Conservation (phyloP, 2,797 vertebrate species). For the Pseudochirops corinnae region DNA sequence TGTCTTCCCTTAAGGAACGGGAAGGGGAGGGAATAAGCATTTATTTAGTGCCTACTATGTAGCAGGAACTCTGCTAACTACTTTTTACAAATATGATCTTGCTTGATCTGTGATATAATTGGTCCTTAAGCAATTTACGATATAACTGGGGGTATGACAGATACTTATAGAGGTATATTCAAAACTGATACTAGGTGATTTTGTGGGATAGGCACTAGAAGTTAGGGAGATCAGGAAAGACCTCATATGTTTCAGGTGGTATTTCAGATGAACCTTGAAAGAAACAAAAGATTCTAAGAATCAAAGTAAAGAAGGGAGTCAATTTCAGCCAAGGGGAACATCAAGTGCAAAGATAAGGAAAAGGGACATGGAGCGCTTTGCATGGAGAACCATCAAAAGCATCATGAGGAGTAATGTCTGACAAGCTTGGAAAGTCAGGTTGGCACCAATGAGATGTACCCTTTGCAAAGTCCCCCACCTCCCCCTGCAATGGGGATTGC, state of each 20-base stretch:
- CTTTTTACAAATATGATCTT: neutral
- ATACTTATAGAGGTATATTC: neutral
- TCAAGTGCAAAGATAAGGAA: neutral
- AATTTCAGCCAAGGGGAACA: neutral
- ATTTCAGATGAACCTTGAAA: too few species aligned
- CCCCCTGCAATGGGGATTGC: neutral
- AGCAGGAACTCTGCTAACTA: neutral
- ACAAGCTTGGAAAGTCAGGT: neutral
- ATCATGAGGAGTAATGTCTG: neutral
- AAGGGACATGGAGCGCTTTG: neutral
- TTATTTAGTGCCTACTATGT: neutral
- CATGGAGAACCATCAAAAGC: neutral
- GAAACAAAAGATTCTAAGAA: neutral
- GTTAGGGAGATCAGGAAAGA: neutral
- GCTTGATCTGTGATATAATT: neutral
- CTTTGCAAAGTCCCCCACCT: conserved; percentile 8
- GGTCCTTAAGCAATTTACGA: neutral
- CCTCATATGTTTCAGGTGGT: neutral
- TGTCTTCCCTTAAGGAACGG: too few species aligned
- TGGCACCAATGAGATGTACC: neutral
- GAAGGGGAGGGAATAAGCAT: too few species aligned
- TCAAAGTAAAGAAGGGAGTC: neutral
- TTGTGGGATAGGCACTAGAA: neutral
- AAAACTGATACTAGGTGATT: neutral
- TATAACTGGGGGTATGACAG: neutral